Evolutionary conservation across 53 echinoderm and acorn worm genomes (phyloP).

Genomic region (Actinopyga echinites): DNA sequence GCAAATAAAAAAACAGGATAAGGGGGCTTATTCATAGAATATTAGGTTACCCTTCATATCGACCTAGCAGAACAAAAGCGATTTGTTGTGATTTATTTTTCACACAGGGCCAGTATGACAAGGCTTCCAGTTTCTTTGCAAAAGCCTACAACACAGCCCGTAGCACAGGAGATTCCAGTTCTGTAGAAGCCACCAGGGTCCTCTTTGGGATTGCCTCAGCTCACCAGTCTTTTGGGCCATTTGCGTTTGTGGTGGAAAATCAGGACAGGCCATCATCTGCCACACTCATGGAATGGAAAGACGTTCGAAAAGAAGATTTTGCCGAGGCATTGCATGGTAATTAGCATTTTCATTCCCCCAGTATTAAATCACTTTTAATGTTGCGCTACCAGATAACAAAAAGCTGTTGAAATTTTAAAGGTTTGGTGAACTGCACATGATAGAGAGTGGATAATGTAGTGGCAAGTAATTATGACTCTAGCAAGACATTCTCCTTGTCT

Average conservation of each 20-base stretch:
- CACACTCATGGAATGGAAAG: constrained; percentile 92
- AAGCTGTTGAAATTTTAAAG: too few relatives aligned
- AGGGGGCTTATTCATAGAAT: too few relatives aligned
- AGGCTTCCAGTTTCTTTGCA: constrained; percentile 92
- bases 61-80: too few relatives aligned
- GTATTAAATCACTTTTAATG: too few relatives aligned
- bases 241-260: constrained; percentile 69
- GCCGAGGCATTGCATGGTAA: constrained; percentile 44
- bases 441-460: too few relatives aligned
- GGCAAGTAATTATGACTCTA: too few relatives aligned
- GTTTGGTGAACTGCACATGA: too few relatives aligned
- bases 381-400: too few relatives aligned
- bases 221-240: constrained; percentile 69
- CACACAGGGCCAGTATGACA: constrained; percentile 86
- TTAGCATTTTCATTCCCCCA: too few relatives aligned
- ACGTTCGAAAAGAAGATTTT: constrained; percentile 90
- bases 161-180: constrained; percentile 67
- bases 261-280: constrained; percentile 51
- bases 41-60: too few relatives aligned
- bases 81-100: background rate
- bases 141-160: constrained; percentile 96
- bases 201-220: constrained; percentile 94
- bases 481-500: too few relatives aligned
- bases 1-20: too few relatives aligned
- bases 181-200: constrained; percentile 69